Evolutionary conservation across 2,888 invertebrate genomes (phyloP).

Genomic region (Acleris emargana): DNA sequence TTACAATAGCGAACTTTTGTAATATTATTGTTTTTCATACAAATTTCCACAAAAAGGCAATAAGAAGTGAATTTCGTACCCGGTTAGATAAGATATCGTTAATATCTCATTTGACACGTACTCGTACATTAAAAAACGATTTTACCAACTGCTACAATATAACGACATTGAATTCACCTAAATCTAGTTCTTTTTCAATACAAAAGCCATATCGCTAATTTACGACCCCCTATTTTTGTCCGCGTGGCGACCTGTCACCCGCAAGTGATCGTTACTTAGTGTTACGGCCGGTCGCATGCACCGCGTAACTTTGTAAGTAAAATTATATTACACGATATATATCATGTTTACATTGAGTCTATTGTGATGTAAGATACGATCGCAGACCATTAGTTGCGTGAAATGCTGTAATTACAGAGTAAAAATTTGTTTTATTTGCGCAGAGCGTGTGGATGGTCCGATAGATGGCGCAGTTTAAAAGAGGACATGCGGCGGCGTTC

Average conservation of each 20-base stretch:
- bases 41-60: too few species aligned
- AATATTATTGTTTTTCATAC: too few species aligned
- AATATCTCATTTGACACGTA: too few species aligned
- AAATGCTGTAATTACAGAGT: constrained; percentile 23
- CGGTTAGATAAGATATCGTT: too few species aligned
- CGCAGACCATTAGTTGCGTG: constrained; percentile 40
- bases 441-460: neutral
- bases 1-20: too few species aligned
- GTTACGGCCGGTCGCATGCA: constrained; percentile 44
- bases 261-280: constrained; percentile 48
- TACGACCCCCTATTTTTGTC: constrained; percentile 10
- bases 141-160: constrained; percentile 2
- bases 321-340: constrained; percentile 43
- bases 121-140: neutral
- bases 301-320: constrained; percentile 45
- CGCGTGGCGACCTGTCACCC: constrained; percentile 40
- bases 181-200: constrained; percentile 11
- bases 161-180: neutral
- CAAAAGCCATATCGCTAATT: constrained; percentile 18
- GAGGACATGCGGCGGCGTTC: too few species aligned
- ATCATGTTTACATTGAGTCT: constrained; percentile 49
- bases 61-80: too few species aligned
- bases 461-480: neutral
- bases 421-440: constrained; percentile 3
- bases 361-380: constrained; percentile 52